Evolutionary conservation across 2,797 vertebrate species (phyloP), one percentile per base, ranked within the genome.

Genomic region (Pangasius krempfi): DNA sequence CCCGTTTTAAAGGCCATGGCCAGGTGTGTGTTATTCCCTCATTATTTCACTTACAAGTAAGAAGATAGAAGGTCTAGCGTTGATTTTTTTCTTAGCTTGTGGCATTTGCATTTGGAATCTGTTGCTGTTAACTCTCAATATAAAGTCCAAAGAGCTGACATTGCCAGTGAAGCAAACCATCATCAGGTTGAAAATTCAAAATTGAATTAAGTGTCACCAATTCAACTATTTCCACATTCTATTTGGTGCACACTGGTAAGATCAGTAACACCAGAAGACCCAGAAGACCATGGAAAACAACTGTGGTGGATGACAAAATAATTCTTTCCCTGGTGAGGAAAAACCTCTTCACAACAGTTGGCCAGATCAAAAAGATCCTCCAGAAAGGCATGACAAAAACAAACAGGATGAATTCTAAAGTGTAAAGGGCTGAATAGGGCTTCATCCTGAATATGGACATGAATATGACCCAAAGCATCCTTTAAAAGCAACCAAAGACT

Each of bases 351-450:
- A 87, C 91, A 91, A 91, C 90, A 92, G 88, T 90, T 90, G 83
- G 87, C 1, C 89, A 90, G 86, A 91, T 92, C 68, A 93, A 90
- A 62, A 94, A 88, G 73, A 90, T 80, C 85, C 78, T 91, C 86
- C 76, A 91, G 70, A 37, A 37, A 70, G 60, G 22, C 8, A 9
- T 27, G 66, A 68, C 7, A 73, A 72, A 73, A 22, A 3, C 20
- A 22, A 73, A 8, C 18, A 22, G 8, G 18, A 72, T 20, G 33
- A 72, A 72, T 18, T 16, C n/a, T 72, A 7, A 30, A 68, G 4
- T 68, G 12, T 25, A 60, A 9, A 25, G 22, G 1, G 58, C 6
- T 30, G 10, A 52, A 66, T n/a, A 64, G 8, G 22, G 8, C 68
- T 40, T 40, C 18, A 10, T 7, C 22, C 68, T 13, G 20, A 25